Conservation (phyloP, 2,797 vertebrate species). For the Pseudotriccus pelzelni region DNA sequence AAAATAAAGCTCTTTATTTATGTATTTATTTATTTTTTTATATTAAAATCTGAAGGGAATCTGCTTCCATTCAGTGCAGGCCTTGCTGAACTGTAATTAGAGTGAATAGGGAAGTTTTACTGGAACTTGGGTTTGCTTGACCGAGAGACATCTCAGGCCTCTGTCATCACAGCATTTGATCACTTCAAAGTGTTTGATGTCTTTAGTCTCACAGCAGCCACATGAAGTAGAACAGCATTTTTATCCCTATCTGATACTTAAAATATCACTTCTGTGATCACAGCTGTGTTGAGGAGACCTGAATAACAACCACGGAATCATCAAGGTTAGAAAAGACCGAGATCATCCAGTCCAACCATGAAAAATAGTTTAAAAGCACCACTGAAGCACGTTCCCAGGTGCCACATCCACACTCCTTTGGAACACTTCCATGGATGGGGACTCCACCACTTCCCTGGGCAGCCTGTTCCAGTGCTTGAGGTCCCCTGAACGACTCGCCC, state of each 20-base stretch:
- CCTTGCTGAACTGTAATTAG: background rate
- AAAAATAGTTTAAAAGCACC: background rate
- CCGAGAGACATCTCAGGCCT: background rate
- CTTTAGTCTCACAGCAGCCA: background rate
- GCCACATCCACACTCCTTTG: background rate
- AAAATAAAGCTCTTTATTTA: background rate
- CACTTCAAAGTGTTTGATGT: background rate
- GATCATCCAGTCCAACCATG: rapidly evolving
- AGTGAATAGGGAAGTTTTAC: background rate
- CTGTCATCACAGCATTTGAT: background rate
- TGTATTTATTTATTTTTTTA: background rate
- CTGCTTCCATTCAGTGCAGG: background rate
- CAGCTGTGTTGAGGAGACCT: background rate
- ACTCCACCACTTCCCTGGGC: background rate
- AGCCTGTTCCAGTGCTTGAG: background rate
- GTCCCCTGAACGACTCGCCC: background rate
- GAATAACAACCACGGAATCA: background rate
- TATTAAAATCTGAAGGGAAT: background rate
- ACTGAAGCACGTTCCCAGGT: background rate
- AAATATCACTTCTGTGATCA: background rate
- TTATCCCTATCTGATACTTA: background rate
- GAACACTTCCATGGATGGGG: background rate
- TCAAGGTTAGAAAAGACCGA: background rate
- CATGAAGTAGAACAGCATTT: background rate
- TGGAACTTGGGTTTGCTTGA: background rate